These are phyloP conservation scores for Saccopteryx leptura DNA, from an alignment of 2,113 vertebrate species.

Conservation along the genomic window DNA sequence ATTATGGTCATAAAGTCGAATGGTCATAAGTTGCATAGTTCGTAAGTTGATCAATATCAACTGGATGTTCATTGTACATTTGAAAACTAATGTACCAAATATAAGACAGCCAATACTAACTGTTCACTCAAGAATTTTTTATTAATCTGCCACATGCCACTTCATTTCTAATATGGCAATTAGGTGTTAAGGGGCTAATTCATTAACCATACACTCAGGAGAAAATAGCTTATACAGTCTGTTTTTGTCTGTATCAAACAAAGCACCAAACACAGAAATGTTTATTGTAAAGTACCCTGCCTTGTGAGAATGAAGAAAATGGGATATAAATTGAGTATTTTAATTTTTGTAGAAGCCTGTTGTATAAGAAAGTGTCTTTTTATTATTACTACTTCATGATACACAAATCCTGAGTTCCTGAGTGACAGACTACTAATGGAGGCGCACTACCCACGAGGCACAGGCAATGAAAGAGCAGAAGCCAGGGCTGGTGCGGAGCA, in stretches of 20 bases:
- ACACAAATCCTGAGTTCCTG: neutral
- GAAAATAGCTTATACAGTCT: constrained; percentile 59
- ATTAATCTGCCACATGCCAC: constrained; percentile 69
- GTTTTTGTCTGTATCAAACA: constrained; percentile 34
- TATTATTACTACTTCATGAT: neutral
- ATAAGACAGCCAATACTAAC: constrained; percentile 49
- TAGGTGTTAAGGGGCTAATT: constrained; percentile 63
- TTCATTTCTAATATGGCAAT: constrained; percentile 57
- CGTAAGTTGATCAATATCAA: too few species aligned
- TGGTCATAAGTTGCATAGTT: too few species aligned
- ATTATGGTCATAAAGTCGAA: too few species aligned
- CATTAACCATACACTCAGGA: constrained; percentile 73
- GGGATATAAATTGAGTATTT: neutral
- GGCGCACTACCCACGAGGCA: constrained; percentile 17
- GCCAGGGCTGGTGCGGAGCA: accelerated
- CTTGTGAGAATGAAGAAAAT: constrained; percentile 42
- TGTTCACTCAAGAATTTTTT: constrained; percentile 64
- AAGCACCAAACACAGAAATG: neutral
- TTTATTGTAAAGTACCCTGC: neutral
- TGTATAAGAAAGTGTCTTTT: neutral
- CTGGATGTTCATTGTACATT: constrained; percentile 33
- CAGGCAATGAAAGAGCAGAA: neutral
- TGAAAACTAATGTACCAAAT: constrained; percentile 56
- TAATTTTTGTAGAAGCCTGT: neutral
- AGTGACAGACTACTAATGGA: neutral